A percentile compares a stretch with the other conserved stretches of the same genome.
Evolutionary conservation across 2,113 vertebrate species (phyloP).

Genomic region (Elachura formosa): DNA sequence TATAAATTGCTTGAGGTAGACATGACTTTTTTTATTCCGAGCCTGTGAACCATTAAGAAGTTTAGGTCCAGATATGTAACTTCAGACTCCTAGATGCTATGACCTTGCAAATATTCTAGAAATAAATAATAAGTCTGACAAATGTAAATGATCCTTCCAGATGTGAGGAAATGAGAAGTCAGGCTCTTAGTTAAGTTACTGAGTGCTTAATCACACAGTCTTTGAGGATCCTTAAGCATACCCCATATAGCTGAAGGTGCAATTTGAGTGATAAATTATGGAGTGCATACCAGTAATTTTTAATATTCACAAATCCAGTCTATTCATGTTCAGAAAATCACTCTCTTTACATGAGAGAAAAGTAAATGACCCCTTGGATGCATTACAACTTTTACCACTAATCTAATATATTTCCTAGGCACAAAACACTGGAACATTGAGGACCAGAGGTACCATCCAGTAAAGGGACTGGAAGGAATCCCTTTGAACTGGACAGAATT

Average conservation of each 20-base stretch:
- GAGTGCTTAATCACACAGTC: slow-evolving; percentile 31
- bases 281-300: background rate
- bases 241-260: slow-evolving; percentile 13
- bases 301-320: slow-evolving; percentile 29
- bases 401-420: background rate
- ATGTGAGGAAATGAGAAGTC: slow-evolving; percentile 21
- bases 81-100: background rate
- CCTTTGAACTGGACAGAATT: background rate
- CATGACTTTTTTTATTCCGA: background rate
- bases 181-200: background rate
- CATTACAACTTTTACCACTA: background rate
- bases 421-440: background rate
- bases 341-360: slow-evolving; percentile 21
- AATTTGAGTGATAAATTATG: slow-evolving; percentile 37
- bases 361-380: slow-evolving; percentile 32
- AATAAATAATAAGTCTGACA: slow-evolving; percentile 12
- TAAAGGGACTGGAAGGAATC: background rate
- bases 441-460: background rate
- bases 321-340: slow-evolving; percentile 40
- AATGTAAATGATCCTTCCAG: slow-evolving; percentile 6
- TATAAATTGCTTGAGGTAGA: background rate
- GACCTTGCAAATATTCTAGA: background rate
- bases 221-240: slow-evolving; percentile 11
- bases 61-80: background rate
- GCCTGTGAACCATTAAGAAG: background rate